Base-by-base conservation (phyloP, 2,113 vertebrate genomes). In the Burhinus bistriatus region DNA sequence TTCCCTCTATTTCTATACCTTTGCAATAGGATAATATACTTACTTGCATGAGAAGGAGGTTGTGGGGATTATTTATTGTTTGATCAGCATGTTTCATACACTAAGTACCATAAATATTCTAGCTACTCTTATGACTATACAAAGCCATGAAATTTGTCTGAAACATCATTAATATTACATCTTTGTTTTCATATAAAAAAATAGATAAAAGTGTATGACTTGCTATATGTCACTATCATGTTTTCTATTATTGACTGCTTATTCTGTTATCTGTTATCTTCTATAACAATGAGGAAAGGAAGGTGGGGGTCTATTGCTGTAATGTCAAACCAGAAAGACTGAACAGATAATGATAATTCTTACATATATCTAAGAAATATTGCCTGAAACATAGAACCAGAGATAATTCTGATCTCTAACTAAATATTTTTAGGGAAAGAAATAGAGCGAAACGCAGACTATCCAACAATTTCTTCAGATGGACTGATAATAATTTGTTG, bases 341-440 rank as follows among this genome's bases (percentile, higher is more conserved):
- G 12, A 92, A 66, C 5, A 49, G 54, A 3, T n/a, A 64, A 61
- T 0, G 2, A 2, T 18, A 75, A 86, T 64, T 93, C 38, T 42
- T 80, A 62, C 4, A 64, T 23, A 19, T 12, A 59, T n/a, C 7
- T 72, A 72, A 76, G 14, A 89, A 89, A 69, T 38, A 89, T 3
- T 71, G 32, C 18, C 45, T 62, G 45, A 87, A 89, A 89, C 45
- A 64, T 12, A 83, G 71, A 75, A 23, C 1, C 34, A 47, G 40
- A 51, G 26, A 65, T 16, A 77, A 87, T 73, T 83, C 13, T 4
- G 2, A 65, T 19, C 38, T 87, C 32, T 54, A 76, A 49, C 6
- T 45, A 65, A 65, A 0, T 27, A 36, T 32, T 27, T 73, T 38
- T 13, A 0, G 0, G 29, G 38, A 86, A 64, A 52, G 32, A 32